A percentile compares a stretch with the other conserved stretches of the same genome.
phyloP scores from a whole-genome alignment of 92 coral and sea anemone genomes.

The Paramuricea clavata region DNA sequence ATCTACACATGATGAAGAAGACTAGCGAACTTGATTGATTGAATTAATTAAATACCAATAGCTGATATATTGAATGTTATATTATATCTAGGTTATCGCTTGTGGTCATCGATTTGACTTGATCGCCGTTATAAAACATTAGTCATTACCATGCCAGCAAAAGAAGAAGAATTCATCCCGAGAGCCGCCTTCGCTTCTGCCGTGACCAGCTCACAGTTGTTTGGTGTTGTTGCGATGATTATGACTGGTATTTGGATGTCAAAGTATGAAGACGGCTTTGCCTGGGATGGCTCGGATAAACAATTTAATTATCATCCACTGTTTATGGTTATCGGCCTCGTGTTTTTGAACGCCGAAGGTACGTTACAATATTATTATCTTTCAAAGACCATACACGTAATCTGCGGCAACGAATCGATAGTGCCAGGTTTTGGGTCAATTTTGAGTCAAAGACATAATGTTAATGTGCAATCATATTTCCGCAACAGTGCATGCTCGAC shows the following conservation, averaged over 20 bases:
- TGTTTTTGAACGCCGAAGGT: constrained; percentile 48
- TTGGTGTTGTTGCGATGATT: constrained; percentile 36
- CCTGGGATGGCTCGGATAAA: constrained; percentile 35
- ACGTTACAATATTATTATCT: neutral
- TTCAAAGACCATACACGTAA: neutral
- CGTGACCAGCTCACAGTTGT: constrained; percentile 36
- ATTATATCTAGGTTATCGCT: neutral
- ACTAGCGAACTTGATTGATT: neutral
- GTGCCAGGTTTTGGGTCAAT: no score
- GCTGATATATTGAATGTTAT: neutral
- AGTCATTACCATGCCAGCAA: neutral
- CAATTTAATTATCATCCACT: constrained; percentile 48
- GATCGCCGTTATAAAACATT: neutral
- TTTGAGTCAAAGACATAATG: no score
- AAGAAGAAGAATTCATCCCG: constrained; percentile 28
- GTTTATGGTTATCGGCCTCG: constrained; percentile 48
- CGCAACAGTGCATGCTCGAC: constrained; percentile 10
- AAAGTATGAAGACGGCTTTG: constrained; percentile 41
- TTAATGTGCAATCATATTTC: neutral
- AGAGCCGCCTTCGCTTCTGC: constrained; percentile 41
- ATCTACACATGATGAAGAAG: no score
- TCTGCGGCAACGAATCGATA: no score
- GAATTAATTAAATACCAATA: neutral
- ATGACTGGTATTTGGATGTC: constrained; percentile 52
- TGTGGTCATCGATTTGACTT: neutral